A percentile compares a stretch with the other conserved stretches of the same genome.
Evolutionary conservation across 2,888 invertebrate genomes (phyloP).

Genomic region (Tetanocera ferruginea): DNA sequence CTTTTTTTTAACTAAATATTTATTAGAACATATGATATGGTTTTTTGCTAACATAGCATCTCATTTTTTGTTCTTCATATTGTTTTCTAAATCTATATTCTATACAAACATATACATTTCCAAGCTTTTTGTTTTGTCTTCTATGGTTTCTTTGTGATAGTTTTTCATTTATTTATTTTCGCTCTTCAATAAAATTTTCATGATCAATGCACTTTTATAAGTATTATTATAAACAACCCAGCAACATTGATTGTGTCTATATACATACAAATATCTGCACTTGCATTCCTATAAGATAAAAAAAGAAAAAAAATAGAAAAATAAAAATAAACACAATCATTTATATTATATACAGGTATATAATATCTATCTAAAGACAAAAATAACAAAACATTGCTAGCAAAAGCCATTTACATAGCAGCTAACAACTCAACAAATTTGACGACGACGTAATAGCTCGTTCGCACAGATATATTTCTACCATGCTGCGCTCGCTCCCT

Average conservation of each 20-base stretch:
- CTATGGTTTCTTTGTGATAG: no score
- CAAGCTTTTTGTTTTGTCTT: no score
- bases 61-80: no score
- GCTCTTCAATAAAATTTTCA: not conserved
- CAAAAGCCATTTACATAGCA: not conserved
- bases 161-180: not conserved
- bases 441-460: slow-evolving; percentile 4
- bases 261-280: not conserved
- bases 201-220: not conserved
- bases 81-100: no score
- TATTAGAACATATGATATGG: no score
- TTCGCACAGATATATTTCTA: not conserved
- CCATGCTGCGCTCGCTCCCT: not conserved
- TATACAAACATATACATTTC: no score
- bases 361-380: not conserved
- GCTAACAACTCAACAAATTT: not conserved
- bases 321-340: not conserved
- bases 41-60: no score
- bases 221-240: not conserved
- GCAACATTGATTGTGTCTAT: not conserved
- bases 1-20: no score
- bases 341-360: not conserved
- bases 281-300: not conserved
- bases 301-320: not conserved
- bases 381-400: not conserved